Conservation (phyloP, 1,140 invertebrate species). For the Lasaia peninsularis region DNA sequence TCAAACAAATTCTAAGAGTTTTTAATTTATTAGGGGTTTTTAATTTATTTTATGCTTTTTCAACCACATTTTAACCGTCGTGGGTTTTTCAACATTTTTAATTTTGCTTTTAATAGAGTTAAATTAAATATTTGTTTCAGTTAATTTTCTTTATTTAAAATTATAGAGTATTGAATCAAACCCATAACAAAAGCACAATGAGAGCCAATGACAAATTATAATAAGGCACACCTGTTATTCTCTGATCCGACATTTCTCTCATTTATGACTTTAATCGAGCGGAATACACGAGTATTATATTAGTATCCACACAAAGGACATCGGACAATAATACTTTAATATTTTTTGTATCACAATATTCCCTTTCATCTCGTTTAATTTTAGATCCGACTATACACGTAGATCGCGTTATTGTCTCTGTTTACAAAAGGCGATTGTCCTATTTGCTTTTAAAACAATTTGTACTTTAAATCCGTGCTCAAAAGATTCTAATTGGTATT, state of each 20-base stretch:
- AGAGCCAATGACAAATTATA: constrained; percentile 71
- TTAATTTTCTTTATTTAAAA: background rate
- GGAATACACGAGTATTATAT: constrained; percentile 59
- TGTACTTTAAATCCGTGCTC: constrained; percentile 25
- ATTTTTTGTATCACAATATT: constrained; percentile 71
- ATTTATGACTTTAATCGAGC: constrained; percentile 75
- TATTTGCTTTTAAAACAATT: constrained; percentile 16
- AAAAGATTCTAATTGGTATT: constrained; percentile 23
- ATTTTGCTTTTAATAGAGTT: no score
- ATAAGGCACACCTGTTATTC: constrained; percentile 73
- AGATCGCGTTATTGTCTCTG: constrained; percentile 71
- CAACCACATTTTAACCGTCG: no score
- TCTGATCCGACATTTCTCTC: constrained; percentile 75
- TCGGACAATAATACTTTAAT: constrained; percentile 65
- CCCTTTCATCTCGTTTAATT: constrained; percentile 72
- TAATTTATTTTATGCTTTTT: no score
- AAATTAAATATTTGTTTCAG: no score
- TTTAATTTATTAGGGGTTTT: no score
- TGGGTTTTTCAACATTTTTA: no score
- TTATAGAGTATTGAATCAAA: constrained; percentile 33
- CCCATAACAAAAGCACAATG: constrained; percentile 51
- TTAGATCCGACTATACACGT: constrained; percentile 71
- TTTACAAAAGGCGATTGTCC: constrained; percentile 20
- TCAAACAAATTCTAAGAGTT: no score
- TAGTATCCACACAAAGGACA: constrained; percentile 64